These are phyloP conservation scores for Chrysina gloriosa DNA, from an alignment of 2,888 invertebrate genomes.

Conservation along the genomic window DNA sequence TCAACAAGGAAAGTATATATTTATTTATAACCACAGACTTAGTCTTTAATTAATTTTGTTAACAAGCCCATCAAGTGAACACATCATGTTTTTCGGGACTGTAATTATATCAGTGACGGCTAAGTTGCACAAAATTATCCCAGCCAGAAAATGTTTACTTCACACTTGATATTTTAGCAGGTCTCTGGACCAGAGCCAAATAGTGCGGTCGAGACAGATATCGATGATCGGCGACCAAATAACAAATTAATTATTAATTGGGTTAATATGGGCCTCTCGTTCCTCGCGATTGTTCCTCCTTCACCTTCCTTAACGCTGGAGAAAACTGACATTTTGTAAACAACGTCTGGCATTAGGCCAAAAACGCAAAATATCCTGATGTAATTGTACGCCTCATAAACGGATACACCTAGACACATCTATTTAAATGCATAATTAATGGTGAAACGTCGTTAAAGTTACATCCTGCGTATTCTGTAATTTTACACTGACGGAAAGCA, in stretches of 20 bases:
- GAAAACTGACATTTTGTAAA: slow-evolving; percentile 1
- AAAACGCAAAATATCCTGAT: slow-evolving; percentile 16
- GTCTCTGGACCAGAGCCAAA: slow-evolving; percentile 3
- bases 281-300: slow-evolving; percentile 3
- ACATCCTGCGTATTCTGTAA: no score
- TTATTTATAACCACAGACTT: no score
- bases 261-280: slow-evolving; percentile 27
- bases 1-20: no score
- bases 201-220: slow-evolving; percentile 10
- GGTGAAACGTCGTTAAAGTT: not conserved
- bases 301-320: not conserved
- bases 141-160: not conserved
- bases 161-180: not conserved
- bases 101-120: not conserved
- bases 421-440: not conserved
- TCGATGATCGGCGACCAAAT: slow-evolving; percentile 8
- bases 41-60: not conserved
- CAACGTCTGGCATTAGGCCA: not conserved
- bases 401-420: not conserved
- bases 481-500: no score
- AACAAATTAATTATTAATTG: slow-evolving; percentile 38
- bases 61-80: not conserved
- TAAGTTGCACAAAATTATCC: not conserved
- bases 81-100: not conserved
- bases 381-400: slow-evolving; percentile 8